Evolutionary conservation across 1,140 invertebrate species (phyloP).

Genomic region (Drosophila novamexicana): DNA sequence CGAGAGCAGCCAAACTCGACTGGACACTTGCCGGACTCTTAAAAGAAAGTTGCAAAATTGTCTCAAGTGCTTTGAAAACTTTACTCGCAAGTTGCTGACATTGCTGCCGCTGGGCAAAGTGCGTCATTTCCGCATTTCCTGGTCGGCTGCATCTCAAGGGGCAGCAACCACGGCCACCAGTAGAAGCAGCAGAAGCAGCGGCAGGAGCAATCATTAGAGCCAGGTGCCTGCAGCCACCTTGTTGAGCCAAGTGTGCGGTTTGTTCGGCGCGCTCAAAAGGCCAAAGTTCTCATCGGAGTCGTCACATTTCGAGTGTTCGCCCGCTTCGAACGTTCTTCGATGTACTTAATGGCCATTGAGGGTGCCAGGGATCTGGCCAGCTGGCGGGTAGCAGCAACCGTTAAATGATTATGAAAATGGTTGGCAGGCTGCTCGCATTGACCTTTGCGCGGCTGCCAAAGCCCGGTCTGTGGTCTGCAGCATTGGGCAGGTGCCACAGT

Average conservation of each 20-base stretch:
- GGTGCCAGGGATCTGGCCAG: constrained; percentile 35
- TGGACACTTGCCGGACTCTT: constrained; percentile 37
- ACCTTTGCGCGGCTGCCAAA: constrained; percentile 43
- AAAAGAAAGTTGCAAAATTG: constrained; percentile 76
- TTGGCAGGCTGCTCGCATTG: constrained; percentile 65
- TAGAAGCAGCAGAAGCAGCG: not conserved
- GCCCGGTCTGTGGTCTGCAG: constrained; percentile 18
- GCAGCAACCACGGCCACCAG: constrained; percentile 17
- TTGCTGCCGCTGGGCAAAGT: constrained; percentile 45
- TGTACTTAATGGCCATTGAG: constrained; percentile 79
- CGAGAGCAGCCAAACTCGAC: not conserved
- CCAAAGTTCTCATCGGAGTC: constrained; percentile 46
- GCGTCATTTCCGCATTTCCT: constrained; percentile 73
- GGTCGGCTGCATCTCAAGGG: constrained; percentile 68
- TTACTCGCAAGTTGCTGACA: constrained; percentile 25
- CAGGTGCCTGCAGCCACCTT: constrained; percentile 55
- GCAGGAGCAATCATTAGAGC: constrained; percentile 31
- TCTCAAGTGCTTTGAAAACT: constrained; percentile 77
- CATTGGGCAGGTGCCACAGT: constrained; percentile 67
- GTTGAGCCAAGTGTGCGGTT: constrained; percentile 75
- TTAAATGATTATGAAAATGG: constrained; percentile 82
- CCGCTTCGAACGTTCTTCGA: constrained; percentile 71
- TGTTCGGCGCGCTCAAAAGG: constrained; percentile 46
- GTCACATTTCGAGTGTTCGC: constrained; percentile 57
- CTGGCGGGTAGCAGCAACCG: constrained; percentile 35